Evolutionary conservation across 2,113 vertebrate genomes (phyloP).

Genomic region (Nanorana parkeri): DNA sequence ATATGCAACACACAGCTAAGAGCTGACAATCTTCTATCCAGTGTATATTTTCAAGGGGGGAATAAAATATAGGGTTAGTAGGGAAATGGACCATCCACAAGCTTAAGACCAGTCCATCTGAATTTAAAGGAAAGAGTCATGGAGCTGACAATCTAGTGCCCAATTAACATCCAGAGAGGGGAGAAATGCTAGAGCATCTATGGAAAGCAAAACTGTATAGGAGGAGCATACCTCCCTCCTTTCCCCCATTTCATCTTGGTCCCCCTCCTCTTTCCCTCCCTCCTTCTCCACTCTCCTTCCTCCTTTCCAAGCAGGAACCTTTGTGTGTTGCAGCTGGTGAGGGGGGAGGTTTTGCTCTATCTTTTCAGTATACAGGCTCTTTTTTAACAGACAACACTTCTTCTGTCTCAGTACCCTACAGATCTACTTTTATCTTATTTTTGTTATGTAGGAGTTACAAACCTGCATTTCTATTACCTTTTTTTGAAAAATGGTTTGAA

Average conservation of each 20-base stretch:
- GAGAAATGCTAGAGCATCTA: slow-evolving; percentile 9
- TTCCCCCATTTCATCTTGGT: background rate
- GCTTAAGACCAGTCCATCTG: background rate
- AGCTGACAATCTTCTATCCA: background rate
- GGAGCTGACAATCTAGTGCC: background rate
- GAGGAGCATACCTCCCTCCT: slow-evolving; percentile 41
- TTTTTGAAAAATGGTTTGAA: background rate
- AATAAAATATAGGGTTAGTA: background rate
- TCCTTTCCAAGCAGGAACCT: slow-evolving; percentile 40
- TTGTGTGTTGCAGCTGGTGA: slow-evolving; percentile 29
- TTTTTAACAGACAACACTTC: slow-evolving; percentile 17
- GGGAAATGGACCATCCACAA: background rate
- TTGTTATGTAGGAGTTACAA: background rate
- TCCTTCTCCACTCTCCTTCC: slow-evolving; percentile 33
- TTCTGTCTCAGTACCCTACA: slow-evolving; percentile 14
- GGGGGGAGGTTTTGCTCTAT: slow-evolving; percentile 23
- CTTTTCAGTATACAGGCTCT: slow-evolving; percentile 45
- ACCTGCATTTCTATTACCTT: background rate
- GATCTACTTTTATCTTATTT: slow-evolving; percentile 30
- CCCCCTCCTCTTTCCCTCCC: slow-evolving; percentile 7
- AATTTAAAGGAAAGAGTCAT: background rate
- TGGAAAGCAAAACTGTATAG: slow-evolving; percentile 26
- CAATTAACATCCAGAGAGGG: slow-evolving; percentile 9
- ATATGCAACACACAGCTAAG: background rate
- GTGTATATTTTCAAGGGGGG: background rate